Percentiles rank a stretch among this genome's conserved stretches.
These are phyloP conservation scores for Hirundichthys speculiger DNA, from an alignment of 2,113 vertebrate species.

Conservation along the genomic window DNA sequence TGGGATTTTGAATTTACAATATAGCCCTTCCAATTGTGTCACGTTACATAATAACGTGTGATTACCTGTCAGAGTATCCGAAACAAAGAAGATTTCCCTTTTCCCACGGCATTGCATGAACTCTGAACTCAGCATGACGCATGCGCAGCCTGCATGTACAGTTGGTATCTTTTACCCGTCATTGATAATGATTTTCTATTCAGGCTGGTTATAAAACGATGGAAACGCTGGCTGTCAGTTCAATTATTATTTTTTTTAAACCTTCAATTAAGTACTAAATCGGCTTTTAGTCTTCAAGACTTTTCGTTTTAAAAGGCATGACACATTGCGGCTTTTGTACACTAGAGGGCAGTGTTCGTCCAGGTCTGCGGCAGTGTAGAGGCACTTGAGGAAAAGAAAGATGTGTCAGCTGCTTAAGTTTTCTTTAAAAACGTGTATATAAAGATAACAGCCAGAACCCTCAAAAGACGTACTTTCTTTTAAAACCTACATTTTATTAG, in stretches of 20 bases:
- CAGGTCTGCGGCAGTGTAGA: not conserved
- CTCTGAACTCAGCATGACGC: not conserved
- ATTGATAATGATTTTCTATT: too few species aligned
- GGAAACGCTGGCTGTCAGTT: too few species aligned
- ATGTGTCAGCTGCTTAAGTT: not conserved
- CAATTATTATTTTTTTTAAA: too few species aligned
- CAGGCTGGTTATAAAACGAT: too few species aligned
- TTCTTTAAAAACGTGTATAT: too few species aligned
- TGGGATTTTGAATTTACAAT: not conserved
- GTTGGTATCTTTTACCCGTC: too few species aligned
- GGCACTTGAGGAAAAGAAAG: not conserved
- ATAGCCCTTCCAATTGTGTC: not conserved
- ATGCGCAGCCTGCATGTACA: not conserved
- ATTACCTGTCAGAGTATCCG: too few species aligned
- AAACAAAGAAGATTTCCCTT: not conserved
- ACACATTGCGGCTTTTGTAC: not conserved
- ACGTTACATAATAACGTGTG: not conserved
- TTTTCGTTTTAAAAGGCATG: too few species aligned
- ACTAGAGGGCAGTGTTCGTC: constrained; percentile 47
- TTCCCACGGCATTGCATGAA: not conserved
- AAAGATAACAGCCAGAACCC: too few species aligned
- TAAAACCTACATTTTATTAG: constrained; percentile 21
- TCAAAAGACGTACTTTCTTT: not conserved
- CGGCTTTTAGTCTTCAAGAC: too few species aligned
- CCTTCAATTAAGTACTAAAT: too few species aligned